phyloP scores from a whole-genome alignment of 2,113 vertebrate genomes.

The Callopanchax toddi region DNA sequence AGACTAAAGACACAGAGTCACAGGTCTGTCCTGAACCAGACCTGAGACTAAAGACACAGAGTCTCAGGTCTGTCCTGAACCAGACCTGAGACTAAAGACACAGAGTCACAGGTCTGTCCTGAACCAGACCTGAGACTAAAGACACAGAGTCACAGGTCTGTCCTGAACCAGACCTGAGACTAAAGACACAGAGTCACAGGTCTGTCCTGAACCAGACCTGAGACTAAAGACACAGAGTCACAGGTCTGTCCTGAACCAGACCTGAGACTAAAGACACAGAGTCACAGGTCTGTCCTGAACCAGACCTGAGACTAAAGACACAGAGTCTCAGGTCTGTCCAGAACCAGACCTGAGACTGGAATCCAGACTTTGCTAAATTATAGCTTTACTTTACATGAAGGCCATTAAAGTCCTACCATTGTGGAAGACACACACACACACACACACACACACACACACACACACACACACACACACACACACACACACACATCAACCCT shows the following conservation, averaged over 20 bases:
- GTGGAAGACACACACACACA: not conserved
- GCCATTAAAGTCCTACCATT: slow-evolving; percentile 5
- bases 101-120: not conserved
- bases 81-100: not conserved
- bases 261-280: too few species aligned
- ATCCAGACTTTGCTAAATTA: too few species aligned
- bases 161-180: too few species aligned
- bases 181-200: too few species aligned
- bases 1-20: not conserved
- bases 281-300: slow-evolving; percentile 20
- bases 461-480: not conserved
- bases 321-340: not conserved
- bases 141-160: slow-evolving; percentile 10
- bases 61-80: not conserved
- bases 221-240: too few species aligned
- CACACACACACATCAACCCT: slow-evolving; percentile 46
- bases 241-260: slow-evolving; percentile 29
- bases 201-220: slow-evolving; percentile 31
- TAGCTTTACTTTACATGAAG: not conserved
- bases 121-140: not conserved
- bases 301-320: not conserved
- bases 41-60: too few species aligned
- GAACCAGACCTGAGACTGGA: not conserved
- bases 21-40: too few species aligned
- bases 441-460: slow-evolving; percentile 25